Percentiles rank a stretch among this genome's conserved stretches.
phyloP scores from a whole-genome alignment of 2,113 vertebrate species.

The Macrotus californicus region DNA sequence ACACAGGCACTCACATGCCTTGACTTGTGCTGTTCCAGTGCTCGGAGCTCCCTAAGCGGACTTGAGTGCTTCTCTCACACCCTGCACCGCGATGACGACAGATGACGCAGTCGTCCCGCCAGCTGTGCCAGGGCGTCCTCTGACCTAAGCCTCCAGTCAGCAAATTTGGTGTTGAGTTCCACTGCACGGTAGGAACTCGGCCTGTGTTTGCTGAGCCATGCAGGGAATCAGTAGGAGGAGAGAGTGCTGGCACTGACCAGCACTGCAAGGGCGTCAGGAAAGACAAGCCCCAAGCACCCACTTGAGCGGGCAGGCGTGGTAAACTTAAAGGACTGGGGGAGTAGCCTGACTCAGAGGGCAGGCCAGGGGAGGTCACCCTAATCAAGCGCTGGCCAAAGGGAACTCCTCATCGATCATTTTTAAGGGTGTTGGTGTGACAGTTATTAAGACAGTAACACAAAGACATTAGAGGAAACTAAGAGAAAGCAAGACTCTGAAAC shows the following conservation, averaged over 20 bases:
- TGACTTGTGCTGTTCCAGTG: no score
- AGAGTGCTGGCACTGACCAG: background rate
- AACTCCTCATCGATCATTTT: background rate
- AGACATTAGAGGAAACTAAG: background rate
- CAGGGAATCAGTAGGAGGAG: background rate
- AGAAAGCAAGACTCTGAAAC: background rate
- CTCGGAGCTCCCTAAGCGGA: background rate
- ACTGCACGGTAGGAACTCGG: no score
- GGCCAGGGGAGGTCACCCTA: background rate
- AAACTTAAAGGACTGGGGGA: background rate
- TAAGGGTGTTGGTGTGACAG: background rate
- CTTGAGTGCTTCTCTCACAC: no score
- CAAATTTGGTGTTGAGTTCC: background rate
- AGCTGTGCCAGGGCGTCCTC: background rate
- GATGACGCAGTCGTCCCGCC: background rate
- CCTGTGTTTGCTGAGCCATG: background rate
- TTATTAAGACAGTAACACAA: background rate
- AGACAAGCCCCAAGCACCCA: background rate
- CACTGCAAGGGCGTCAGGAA: background rate
- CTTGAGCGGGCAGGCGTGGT: background rate
- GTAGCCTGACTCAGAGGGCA: background rate
- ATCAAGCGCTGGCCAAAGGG: no score
- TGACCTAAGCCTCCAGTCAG: background rate
- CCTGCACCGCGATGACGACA: background rate
- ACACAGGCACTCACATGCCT: background rate